Conservation (phyloP, 2,888 invertebrate species). For the Harpagoxenus sublaevis region DNA sequence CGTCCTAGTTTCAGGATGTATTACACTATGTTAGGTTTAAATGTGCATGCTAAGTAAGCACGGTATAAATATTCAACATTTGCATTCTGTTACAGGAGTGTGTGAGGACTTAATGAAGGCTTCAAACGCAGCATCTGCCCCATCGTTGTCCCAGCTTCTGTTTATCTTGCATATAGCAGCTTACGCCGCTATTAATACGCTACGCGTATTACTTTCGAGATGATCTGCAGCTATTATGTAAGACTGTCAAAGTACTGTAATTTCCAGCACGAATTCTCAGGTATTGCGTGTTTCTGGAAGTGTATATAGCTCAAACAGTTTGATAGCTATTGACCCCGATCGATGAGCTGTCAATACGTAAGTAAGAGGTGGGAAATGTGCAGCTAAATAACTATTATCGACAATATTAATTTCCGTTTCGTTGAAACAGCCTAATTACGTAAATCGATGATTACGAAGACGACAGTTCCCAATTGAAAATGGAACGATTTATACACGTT, state of each 20-base stretch:
- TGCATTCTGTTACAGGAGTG: slow-evolving; percentile 78
- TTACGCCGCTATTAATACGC: slow-evolving; percentile 67
- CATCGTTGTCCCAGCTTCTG: slow-evolving; percentile 76
- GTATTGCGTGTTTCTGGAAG: slow-evolving; percentile 57
- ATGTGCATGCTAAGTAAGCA: slow-evolving; percentile 6
- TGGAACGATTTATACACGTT: neutral
- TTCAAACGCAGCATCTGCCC: slow-evolving; percentile 82
- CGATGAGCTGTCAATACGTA: slow-evolving; percentile 18
- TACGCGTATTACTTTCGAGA: slow-evolving; percentile 81
- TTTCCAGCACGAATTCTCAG: slow-evolving; percentile 50
- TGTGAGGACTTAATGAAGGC: slow-evolving; percentile 84
- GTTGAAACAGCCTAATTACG: slow-evolving; percentile 42
- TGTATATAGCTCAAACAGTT: slow-evolving; percentile 48
- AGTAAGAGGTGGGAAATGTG: slow-evolving; percentile 19
- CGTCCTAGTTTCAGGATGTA: neutral
- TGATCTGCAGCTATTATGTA: slow-evolving; percentile 80
- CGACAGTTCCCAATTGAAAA: neutral
- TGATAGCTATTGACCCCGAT: slow-evolving; percentile 42
- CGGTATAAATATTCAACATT: slow-evolving; percentile 49
- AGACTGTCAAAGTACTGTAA: slow-evolving; percentile 43
- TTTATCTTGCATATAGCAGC: slow-evolving; percentile 75
- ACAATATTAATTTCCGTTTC: slow-evolving; percentile 46
- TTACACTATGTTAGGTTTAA: slow-evolving; percentile 1
- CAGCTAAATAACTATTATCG: slow-evolving; percentile 43
- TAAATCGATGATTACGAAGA: neutral